Evolutionary conservation across 2,113 vertebrate genomes (phyloP).

Genomic region (Cepphus grylle): DNA sequence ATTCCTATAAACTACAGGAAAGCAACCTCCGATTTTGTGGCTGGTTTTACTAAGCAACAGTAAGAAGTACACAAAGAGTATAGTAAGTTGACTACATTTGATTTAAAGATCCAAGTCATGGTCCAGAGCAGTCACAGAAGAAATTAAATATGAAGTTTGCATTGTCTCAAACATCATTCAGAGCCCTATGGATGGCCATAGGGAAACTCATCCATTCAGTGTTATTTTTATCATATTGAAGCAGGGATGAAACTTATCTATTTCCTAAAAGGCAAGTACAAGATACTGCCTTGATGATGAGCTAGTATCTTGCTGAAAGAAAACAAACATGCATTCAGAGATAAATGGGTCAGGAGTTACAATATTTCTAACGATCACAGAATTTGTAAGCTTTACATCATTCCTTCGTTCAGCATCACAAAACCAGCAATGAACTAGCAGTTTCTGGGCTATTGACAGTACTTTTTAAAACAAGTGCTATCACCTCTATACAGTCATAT

Average conservation of each 20-base stretch:
- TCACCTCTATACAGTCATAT: neutral
- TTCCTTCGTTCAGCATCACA: neutral
- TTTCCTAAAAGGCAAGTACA: neutral
- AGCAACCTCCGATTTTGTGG: neutral
- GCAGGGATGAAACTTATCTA: neutral
- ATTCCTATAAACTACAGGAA: neutral
- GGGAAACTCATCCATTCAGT: neutral
- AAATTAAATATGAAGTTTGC: neutral
- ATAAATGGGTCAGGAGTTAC: neutral
- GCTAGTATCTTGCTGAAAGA: neutral
- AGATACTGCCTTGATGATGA: neutral
- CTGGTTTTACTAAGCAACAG: neutral
- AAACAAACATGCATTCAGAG: fast-evolving
- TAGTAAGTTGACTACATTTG: neutral
- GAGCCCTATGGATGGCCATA: neutral
- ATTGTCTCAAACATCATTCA: neutral
- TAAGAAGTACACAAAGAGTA: neutral
- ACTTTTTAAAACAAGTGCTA: neutral
- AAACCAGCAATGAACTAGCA: neutral
- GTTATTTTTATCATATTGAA: neutral
- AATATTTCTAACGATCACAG: neutral
- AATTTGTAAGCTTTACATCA: neutral
- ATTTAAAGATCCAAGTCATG: neutral
- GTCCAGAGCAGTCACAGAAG: neutral
- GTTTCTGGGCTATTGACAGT: neutral